Base-by-base conservation (phyloP, 2,888 invertebrate species). In the Shargacucullia verbasci region DNA sequence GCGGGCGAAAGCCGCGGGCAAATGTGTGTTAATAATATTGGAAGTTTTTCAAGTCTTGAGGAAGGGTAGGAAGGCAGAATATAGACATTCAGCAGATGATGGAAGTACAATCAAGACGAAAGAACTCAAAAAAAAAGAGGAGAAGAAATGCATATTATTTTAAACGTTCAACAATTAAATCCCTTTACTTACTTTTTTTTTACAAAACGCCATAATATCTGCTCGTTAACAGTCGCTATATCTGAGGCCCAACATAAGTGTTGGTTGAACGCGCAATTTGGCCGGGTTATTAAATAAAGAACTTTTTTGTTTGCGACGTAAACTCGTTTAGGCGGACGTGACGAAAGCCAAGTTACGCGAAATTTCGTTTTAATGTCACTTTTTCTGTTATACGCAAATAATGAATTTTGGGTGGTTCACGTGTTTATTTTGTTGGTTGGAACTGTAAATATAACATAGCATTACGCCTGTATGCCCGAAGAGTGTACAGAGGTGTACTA, bases 281-380 rank as follows among this genome's bases (percentile, higher is more conserved):
- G 70, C 49, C 44, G 66, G 64, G 72, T 76, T 77, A 77, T 77
- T 76, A 76, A 76, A 76, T 74, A 77, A 76, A 72, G 65, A 68
- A 76, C 74, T 76, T 76, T 72, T 74, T 76, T 70, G 70, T 73
- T 76, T 70, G 68, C 46, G 43, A 58, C 68, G 39, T 35, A 70
- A 76, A 76, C 65, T 73, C 76, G 67, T 67, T 75, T 66, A 45
- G 53, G 67, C 63, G 39, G 65, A 70, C 75, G 76, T 76, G 75
- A 67, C 76, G 63, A 73, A 50, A 65, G 45, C 43, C 38, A 34
- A 53, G 75, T 62, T 65, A 45, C 33, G 44, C 44, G 41, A 48
- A 65, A 68, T 71, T 59, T 59, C 49, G 50, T 63, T 64, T 68
- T 61, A 60, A 75, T 71, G 55, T 55, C 64, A 58, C 43, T 57